Percentiles rank a stretch among this genome's conserved stretches.
phyloP scores from a whole-genome alignment of 1,140 invertebrate species.

The Chlorops oryzae region DNA sequence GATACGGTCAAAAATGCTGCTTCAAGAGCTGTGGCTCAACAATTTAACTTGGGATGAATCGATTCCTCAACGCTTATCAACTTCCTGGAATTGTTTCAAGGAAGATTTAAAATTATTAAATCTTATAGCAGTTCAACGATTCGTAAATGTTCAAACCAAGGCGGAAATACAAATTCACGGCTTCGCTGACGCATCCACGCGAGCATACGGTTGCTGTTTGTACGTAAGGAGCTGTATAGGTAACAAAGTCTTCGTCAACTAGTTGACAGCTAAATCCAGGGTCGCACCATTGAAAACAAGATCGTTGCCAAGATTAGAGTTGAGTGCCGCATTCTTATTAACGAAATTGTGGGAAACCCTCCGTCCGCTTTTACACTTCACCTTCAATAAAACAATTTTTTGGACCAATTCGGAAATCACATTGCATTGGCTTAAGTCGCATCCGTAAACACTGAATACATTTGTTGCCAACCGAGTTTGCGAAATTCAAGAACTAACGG shows the following conservation, averaged over 20 bases:
- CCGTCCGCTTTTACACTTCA: too few relatives aligned
- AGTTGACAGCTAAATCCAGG: conserved; percentile 16
- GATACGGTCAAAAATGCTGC: conserved; percentile 43
- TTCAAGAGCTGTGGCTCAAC: conserved; percentile 46
- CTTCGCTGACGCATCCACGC: conserved; percentile 39
- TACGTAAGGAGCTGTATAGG: conserved; percentile 27
- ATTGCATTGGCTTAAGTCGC: background rate
- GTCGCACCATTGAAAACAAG: conserved; percentile 14
- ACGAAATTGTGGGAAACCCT: conserved; percentile 17
- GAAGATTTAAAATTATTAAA: conserved; percentile 13
- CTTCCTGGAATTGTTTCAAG: conserved; percentile 20
- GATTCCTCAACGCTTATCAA: conserved; percentile 24
- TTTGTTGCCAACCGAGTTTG: background rate
- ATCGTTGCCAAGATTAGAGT: conserved; percentile 18
- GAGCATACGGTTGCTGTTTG: conserved; percentile 35
- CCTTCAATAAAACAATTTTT: too few relatives aligned
- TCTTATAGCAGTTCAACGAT: conserved; percentile 5
- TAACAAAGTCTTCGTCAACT: background rate
- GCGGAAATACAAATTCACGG: conserved; percentile 26
- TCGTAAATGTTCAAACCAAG: too few relatives aligned
- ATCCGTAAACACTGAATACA: background rate
- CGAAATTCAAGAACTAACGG: background rate
- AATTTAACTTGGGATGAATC: conserved; percentile 47
- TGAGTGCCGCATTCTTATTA: conserved; percentile 17
- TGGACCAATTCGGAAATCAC: too few relatives aligned